These are phyloP conservation scores for Stichodactyla helianthus DNA, from an alignment of 64 coral and sea anemone genomes.

Conservation along the genomic window DNA sequence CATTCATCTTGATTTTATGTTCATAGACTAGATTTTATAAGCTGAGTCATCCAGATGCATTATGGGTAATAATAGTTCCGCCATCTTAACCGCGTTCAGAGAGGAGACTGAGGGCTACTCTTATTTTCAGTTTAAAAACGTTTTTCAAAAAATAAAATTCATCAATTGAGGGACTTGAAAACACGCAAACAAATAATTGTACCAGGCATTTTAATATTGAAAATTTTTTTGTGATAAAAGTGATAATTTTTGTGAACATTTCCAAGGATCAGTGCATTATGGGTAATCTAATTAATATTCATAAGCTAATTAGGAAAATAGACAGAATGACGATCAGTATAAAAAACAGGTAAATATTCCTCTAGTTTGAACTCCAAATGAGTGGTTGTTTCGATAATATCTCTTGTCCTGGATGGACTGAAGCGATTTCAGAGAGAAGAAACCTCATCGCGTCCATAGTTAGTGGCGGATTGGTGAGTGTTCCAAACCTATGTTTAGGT, in stretches of 20 bases:
- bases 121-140: not conserved
- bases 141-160: no score
- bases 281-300: slow-evolving; percentile 23
- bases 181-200: no score
- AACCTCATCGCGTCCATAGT: slow-evolving; percentile 73
- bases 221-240: not conserved
- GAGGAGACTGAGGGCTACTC: no score
- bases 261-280: not conserved
- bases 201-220: not conserved
- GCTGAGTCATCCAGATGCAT: no score
- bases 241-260: not conserved
- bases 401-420: slow-evolving; percentile 71
- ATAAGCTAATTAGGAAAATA: slow-evolving; percentile 16
- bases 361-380: slow-evolving; percentile 33
- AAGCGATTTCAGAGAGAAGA: slow-evolving; percentile 59
- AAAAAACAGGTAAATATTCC: not conserved
- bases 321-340: not conserved
- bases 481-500: not conserved
- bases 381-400: slow-evolving; percentile 92
- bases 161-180: no score
- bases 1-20: not conserved
- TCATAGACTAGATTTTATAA: no score
- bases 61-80: no score
- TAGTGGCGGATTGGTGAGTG: slow-evolving; percentile 72
- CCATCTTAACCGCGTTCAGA: no score